Percentiles rank a stretch among this genome's conserved stretches.
These are phyloP conservation scores for Sipha flava DNA, from an alignment of 1,140 invertebrate genomes.

Conservation along the genomic window DNA sequence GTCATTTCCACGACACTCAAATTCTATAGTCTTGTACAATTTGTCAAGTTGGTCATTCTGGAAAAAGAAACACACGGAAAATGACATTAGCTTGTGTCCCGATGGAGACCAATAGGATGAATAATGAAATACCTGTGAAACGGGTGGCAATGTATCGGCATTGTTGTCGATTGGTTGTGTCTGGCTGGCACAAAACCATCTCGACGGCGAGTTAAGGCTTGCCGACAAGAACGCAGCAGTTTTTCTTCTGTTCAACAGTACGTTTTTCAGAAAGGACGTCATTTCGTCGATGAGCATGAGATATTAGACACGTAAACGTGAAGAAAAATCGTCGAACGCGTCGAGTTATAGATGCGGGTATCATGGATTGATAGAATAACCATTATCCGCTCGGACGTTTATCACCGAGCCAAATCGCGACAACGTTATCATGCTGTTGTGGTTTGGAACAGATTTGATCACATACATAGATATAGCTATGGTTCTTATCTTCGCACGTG, in stretches of 20 bases:
- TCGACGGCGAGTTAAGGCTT: not conserved
- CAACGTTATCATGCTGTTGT: no score
- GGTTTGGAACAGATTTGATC: no score
- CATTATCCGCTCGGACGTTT: no score
- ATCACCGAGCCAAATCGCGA: no score
- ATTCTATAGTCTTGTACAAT: slow-evolving; percentile 70
- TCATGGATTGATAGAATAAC: no score
- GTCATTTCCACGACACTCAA: slow-evolving; percentile 82
- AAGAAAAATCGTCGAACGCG: no score
- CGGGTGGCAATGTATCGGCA: not conserved
- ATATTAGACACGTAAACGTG: no score
- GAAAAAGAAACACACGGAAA: not conserved
- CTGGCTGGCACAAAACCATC: not conserved
- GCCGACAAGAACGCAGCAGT: not conserved
- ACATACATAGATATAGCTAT: no score
- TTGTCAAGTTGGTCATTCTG: slow-evolving; percentile 53
- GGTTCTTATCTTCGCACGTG: not conserved
- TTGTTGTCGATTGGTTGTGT: not conserved
- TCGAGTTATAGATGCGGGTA: no score
- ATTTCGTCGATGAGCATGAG: no score
- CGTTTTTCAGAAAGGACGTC: not conserved
- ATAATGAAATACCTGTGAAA: not conserved
- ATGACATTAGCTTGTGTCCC: not conserved
- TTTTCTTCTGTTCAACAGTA: not conserved
- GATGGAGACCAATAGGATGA: not conserved